Conservation (phyloP, 2,113 vertebrate genomes). For the Amphilophus citrinellus region DNA sequence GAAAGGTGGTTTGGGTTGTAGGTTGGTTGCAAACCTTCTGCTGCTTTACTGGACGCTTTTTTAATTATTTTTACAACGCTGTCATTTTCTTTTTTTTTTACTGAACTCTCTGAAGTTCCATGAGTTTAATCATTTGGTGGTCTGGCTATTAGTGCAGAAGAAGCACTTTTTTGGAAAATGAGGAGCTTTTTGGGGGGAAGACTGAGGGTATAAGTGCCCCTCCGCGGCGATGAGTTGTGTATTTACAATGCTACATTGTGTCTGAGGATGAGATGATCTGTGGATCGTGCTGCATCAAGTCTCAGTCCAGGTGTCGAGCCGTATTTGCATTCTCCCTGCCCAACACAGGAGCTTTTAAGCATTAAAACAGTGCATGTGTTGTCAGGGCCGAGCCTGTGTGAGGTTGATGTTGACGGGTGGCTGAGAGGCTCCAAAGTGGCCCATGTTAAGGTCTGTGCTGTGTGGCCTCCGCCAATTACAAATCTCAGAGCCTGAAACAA, state of each 20-base stretch:
- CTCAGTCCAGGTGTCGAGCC: slow-evolving; percentile 51
- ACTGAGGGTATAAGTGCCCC: not conserved
- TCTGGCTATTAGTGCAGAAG: not conserved
- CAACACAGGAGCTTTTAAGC: slow-evolving; percentile 57
- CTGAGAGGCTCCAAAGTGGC: slow-evolving; percentile 75
- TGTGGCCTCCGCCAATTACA: slow-evolving; percentile 73
- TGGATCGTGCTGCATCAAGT: not conserved
- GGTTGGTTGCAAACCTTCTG: not conserved
- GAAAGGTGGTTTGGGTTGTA: not conserved
- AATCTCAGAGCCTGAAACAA: slow-evolving; percentile 60
- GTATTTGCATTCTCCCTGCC: not conserved
- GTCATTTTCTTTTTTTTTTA: not conserved
- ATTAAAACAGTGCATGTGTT: slow-evolving; percentile 65
- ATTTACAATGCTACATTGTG: not conserved
- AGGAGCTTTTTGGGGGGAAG: not conserved
- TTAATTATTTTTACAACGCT: not conserved
- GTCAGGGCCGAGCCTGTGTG: slow-evolving; percentile 63
- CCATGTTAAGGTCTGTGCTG: slow-evolving; percentile 67
- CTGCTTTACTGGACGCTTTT: fast-evolving
- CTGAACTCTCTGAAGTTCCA: not conserved
- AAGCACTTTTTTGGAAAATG: not conserved
- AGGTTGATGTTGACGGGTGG: slow-evolving; percentile 68
- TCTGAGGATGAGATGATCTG: slow-evolving; percentile 15
- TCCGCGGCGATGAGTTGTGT: not conserved
- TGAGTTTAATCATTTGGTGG: not conserved